Base-by-base conservation (phyloP, 2,797 vertebrate genomes). In the Chrysolophus pictus region DNA sequence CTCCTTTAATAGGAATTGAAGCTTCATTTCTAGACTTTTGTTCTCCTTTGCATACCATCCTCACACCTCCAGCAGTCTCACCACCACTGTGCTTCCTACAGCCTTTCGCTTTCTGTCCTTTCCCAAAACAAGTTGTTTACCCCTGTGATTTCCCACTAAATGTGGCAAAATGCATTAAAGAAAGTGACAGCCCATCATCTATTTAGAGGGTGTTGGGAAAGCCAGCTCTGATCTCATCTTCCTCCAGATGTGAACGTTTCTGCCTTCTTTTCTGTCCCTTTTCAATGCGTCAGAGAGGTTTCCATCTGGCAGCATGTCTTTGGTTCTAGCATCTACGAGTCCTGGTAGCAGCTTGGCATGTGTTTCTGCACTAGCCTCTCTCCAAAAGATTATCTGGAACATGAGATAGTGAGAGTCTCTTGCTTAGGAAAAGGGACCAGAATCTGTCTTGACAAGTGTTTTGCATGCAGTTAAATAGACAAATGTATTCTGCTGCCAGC, bases 391-490 rank as follows among this genome's bases (percentile, higher is more conserved):
- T 75, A 89, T 92, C 83, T 71, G 59, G 39, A 91, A 18, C 26
- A 71, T 87, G 33, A 62, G 71, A 86, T 41, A 88, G 87, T 1
- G 3, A 84, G 88, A 88, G 88, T 90, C 71, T 55, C 49, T 81
- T 91, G 68, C 49, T 56, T 77, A 41, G 64, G 79, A 87, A 35
- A 85, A 82, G 70, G 86, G 93, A 96, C 95, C 56, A 51, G 96
- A 96, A 96, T 97, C 94, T 93, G 39, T 90, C 97, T 96, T 97
- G 97, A 97, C 97, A 97, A 97, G 97, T 92, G 55, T 97, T 97
- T 97, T 97, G 97, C 96, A 96, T 97, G 95, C 96, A 91, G 96
- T 97, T 97, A 97, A 97, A 97, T 64, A 97, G 96, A 97, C 95
- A 97, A 96, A 96, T 96, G 96, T 96, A 97, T 97, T 97, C 97